A percentile compares a stretch with the other conserved stretches of the same genome.
These are phyloP conservation scores for Craseonycteris thonglongyai DNA, from an alignment of 2,113 vertebrate species.

Conservation along the genomic window DNA sequence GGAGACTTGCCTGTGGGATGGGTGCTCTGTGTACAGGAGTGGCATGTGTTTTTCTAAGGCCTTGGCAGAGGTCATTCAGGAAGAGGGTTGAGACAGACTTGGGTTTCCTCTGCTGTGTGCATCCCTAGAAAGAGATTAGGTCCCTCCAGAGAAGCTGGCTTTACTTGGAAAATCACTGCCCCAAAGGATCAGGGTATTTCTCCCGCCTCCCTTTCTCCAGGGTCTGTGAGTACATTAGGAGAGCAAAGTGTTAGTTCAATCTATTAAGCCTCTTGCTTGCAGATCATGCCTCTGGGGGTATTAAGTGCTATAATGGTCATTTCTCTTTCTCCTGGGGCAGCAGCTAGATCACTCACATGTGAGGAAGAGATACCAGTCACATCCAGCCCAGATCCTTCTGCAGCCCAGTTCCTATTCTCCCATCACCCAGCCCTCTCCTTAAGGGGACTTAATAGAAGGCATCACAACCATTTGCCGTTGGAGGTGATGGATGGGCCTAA, in stretches of 20 bases:
- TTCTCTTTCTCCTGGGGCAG: slow-evolving; percentile 49
- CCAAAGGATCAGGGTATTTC: neutral
- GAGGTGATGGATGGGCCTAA: slow-evolving; percentile 29
- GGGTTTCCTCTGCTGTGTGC: neutral
- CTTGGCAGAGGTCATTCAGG: neutral
- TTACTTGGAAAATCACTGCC: neutral
- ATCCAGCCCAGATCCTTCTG: neutral
- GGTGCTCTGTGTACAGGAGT: neutral
- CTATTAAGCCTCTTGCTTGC: slow-evolving; percentile 51
- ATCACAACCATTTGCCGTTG: neutral
- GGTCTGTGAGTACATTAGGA: slow-evolving; percentile 39
- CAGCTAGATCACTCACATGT: neutral
- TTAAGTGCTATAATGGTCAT: slow-evolving; percentile 28
- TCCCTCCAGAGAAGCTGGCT: slow-evolving; percentile 18
- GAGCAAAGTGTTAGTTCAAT: slow-evolving; percentile 53
- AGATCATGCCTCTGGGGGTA: slow-evolving; percentile 24
- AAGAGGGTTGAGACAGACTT: neutral
- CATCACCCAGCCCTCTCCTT: neutral
- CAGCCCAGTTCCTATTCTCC: neutral
- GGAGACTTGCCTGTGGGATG: rapidly evolving
- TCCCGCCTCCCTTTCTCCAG: neutral
- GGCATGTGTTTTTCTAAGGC: neutral
- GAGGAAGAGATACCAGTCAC: neutral
- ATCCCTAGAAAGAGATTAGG: neutral
- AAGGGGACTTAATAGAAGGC: neutral